Conservation (phyloP, 2,113 vertebrate genomes). For the Lepidothrix coronata region DNA sequence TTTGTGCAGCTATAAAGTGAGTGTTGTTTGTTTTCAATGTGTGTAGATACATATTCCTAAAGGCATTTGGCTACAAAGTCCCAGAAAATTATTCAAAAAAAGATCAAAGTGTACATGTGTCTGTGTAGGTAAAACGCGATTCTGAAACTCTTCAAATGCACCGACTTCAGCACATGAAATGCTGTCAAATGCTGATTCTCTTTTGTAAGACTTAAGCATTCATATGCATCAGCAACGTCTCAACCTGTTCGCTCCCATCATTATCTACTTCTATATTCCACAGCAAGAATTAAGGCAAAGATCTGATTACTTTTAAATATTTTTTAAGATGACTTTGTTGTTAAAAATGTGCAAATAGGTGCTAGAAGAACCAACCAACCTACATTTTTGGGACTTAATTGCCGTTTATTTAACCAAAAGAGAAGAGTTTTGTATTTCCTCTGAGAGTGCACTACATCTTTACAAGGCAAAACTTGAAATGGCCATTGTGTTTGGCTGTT, state of each 20-base stretch:
- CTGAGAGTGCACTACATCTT: background rate
- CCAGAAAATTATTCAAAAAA: background rate
- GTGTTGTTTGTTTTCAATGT: constrained; percentile 60
- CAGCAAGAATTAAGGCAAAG: background rate
- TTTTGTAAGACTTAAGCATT: background rate
- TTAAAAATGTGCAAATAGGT: background rate
- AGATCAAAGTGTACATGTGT: background rate
- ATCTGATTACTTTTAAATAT: background rate
- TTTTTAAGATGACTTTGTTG: background rate
- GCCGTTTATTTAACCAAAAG: background rate
- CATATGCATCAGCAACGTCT: background rate
- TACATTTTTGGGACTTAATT: background rate
- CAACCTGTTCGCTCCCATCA: background rate
- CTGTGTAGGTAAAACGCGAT: background rate
- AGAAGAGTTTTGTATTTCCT: background rate
- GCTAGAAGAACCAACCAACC: background rate
- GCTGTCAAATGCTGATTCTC: background rate
- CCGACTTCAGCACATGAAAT: background rate
- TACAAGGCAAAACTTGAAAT: background rate
- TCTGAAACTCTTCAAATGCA: background rate
- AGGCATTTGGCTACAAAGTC: constrained; percentile 36
- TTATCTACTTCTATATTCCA: background rate
- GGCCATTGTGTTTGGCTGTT: background rate
- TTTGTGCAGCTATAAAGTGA: constrained; percentile 53
- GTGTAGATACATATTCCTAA: constrained; percentile 23